phyloP scores from a whole-genome alignment of 2,797 vertebrate genomes.

The Furcifer pardalis region DNA sequence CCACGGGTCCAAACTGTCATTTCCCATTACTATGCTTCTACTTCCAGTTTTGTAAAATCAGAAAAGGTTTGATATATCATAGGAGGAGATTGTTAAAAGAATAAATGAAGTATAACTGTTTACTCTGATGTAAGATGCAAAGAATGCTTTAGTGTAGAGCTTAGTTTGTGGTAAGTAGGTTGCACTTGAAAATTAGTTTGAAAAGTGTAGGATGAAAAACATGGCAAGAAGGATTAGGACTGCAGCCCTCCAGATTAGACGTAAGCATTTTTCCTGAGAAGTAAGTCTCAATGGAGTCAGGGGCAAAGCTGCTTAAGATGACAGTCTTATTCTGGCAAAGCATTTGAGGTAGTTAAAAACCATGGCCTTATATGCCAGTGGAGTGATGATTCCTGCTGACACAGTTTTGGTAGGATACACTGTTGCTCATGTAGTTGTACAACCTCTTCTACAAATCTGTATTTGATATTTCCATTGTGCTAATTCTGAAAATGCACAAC shows the following conservation, averaged over 20 bases:
- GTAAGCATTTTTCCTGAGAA: background rate
- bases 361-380: no score
- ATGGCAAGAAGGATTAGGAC: background rate
- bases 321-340: background rate
- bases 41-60: background rate
- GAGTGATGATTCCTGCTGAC: no score
- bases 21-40: background rate
- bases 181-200: slow-evolving; percentile 2
- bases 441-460: no score
- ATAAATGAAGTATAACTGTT: background rate
- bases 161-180: background rate
- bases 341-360: no score
- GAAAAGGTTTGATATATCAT: background rate
- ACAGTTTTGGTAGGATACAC: no score
- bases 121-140: background rate
- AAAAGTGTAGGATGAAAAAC: background rate
- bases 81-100: background rate
- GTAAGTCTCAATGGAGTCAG: background rate
- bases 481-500: no score
- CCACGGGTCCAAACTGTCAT: no score
- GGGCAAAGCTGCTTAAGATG: background rate
- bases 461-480: background rate
- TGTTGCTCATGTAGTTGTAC: no score
- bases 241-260: no score
- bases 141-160: no score